Evolutionary conservation across 2,113 vertebrate species (phyloP).

Genomic region (Strix uralensis): DNA sequence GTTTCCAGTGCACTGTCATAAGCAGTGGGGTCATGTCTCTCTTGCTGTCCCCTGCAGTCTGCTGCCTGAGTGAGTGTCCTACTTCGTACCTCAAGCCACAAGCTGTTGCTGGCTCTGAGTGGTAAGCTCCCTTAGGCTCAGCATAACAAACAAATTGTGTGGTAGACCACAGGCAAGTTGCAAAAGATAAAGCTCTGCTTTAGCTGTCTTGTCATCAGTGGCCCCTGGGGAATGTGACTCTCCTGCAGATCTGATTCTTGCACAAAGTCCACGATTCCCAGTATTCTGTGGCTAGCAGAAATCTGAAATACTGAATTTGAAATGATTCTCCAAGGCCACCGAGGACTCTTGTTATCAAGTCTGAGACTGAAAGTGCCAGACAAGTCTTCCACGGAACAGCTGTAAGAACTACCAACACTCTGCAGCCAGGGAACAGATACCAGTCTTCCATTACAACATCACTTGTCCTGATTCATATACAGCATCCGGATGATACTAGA

Average conservation of each 20-base stretch:
- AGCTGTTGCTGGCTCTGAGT: neutral
- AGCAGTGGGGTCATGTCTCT: too few relatives aligned
- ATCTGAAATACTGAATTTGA: neutral
- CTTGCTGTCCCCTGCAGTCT: neutral
- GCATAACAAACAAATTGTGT: neutral
- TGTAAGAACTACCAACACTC: neutral
- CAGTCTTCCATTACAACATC: constrained; percentile 8
- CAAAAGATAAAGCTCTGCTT: neutral
- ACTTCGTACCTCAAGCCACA: neutral
- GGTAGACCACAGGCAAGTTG: constrained; percentile 18
- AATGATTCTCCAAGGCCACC: neutral
- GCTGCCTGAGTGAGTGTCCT: accelerated
- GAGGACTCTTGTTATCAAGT: neutral
- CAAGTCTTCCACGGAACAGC: neutral
- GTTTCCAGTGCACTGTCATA: neutral
- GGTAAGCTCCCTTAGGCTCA: neutral
- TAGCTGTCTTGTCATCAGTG: neutral
- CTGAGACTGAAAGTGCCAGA: neutral
- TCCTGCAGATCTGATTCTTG: neutral
- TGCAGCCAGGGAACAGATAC: neutral
- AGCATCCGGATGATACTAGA: neutral
- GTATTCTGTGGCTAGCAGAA: neutral
- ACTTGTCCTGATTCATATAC: neutral
- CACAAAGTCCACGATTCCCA: neutral
- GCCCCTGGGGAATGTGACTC: neutral